Evolutionary conservation across 2,113 vertebrate genomes (phyloP), one percentile per base, ranked within the genome.

Genomic region (Heterocephalus glaber): DNA sequence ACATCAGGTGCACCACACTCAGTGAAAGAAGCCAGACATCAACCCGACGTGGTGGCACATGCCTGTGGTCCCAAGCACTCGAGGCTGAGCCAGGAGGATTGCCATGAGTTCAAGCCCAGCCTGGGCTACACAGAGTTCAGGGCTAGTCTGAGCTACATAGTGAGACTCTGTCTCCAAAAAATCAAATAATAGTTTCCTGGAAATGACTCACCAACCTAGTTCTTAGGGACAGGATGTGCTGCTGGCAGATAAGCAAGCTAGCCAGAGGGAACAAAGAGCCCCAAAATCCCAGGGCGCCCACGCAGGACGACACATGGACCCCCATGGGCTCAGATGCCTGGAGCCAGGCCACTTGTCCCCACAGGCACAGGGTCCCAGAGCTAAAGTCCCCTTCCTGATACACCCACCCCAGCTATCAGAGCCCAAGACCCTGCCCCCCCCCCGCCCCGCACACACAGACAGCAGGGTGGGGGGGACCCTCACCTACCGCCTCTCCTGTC

Each of bases 391-490:
- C 44, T 13, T 7, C 72, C 70, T 68, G 33, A n/a, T 17, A 33
- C 35, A 68, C 66, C 35, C 7, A 1, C n/a, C 65, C 44, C 26
- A 49, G 20, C 4, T 14, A 19, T 72, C 70, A 41, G 66, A 68
- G 70, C 10, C 70, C 72, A 1, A 26, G 72, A 47, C 24, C 22
- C 19, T 30, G 47, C 0, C 13, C 12, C 26, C 13, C 5, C 44
- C 1, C 26, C 7, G 12, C 44, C 44, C 68, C 4, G 8, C 7
- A 0, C 22, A 19, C 17, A 5, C 24, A 44, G 24, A 7, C 11
- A 44, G 41, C 41, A 28, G 10, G 5, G 89, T 28, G 6, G 12
- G 2, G 30, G 30, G 19, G 84, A 47, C 35, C 35, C n/a, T 38
- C 85, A 19, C 35, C 12, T 38, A 65, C 13, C 5, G 65, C 35